These are phyloP conservation scores for Coracias cyanogaster DNA, from an alignment of 2,797 vertebrate species.

Conservation along the genomic window DNA sequence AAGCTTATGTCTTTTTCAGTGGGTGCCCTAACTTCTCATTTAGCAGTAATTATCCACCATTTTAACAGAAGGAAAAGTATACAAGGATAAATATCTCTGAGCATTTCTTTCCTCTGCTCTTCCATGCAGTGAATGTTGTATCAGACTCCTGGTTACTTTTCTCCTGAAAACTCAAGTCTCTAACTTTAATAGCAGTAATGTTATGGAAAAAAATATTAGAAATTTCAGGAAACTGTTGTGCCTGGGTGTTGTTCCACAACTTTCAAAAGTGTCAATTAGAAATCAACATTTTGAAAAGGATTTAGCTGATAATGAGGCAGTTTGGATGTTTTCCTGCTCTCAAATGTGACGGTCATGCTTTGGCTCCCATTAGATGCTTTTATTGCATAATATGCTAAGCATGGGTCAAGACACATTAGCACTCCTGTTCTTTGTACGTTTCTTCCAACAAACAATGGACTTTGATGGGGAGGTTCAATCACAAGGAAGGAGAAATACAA, in stretches of 20 bases:
- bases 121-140: neutral
- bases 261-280: neutral
- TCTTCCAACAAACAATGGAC: neutral
- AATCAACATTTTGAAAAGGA: neutral
- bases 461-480: neutral
- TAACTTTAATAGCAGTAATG: neutral
- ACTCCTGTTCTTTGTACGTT: neutral
- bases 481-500: neutral
- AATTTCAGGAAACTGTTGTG: neutral
- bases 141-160: neutral
- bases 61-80: neutral
- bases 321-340: neutral
- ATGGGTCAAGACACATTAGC: neutral
- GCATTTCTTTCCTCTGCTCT: neutral
- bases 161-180: neutral
- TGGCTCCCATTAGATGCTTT: neutral
- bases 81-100: neutral
- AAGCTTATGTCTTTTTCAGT: neutral
- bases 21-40: neutral
- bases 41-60: neutral
- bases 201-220: neutral
- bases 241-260: neutral
- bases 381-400: accelerated
- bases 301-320: neutral
- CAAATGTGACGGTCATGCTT: neutral